Base-by-base conservation (phyloP, 2,113 vertebrate species). In the Alethe castanea region DNA sequence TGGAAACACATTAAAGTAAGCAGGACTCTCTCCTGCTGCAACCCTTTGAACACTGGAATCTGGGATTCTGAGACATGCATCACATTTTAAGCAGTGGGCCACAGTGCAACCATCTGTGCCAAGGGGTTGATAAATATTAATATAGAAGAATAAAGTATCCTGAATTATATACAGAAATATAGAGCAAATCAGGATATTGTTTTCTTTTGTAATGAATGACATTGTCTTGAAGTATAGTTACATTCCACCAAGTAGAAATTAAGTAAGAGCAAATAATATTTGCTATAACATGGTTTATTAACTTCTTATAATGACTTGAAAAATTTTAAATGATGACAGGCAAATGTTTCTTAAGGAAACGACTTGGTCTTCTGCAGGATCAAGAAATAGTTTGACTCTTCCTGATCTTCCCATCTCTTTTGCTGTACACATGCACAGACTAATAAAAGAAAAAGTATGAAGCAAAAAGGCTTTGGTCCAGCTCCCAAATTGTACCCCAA, bases 51-150 rank as follows among this genome's bases (percentile, higher is more conserved):
- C 0, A 0, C 33, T 44, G 64, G 48, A 85, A 61, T 52, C 35
- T 82, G 62, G 57, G 38, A 62, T 91, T 88, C 61, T 92, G 48
- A 73, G 54, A 72, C 59, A 85, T 0, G 0, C n/a, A 76, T 69
- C 59, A 62, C 2, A 3, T 92, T 91, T 89, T 83, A 82, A 88
- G 69, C 70, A 87, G 67, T n/a, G 25, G 50, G 45, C 52, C 76
- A 86, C 54, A 74, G 54, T 36, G 50, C 53, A 91, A 87, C 31
- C 50, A 50, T 42, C 76, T 56, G 80, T 67, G 61, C 53, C 42
- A 61, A 93, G 81, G 44, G 78, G 48, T 16, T 92, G 61, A 81
- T 91, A 72, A 92, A 91, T 96, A 91, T 82, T 94, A 72, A 91
- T 65, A 35, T 0, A 81, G 52, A 86, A 85, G 40, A 67, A 78